Evolutionary conservation across 2,888 invertebrate species (phyloP).

Genomic region (Flexamia atlantica): DNA sequence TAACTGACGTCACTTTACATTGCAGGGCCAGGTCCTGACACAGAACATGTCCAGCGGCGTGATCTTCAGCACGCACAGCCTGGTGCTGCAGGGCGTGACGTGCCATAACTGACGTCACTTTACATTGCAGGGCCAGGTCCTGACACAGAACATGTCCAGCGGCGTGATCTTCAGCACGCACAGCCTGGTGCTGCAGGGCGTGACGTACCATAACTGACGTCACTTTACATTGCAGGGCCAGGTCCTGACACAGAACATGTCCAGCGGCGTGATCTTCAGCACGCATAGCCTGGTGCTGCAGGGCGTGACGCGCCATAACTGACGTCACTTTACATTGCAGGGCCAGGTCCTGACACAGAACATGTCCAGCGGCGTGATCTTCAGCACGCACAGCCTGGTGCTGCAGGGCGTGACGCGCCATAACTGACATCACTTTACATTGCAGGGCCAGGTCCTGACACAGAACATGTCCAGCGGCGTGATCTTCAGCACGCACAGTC

Average conservation of each 20-base stretch:
- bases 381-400: too few species aligned
- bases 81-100: conserved; percentile 94
- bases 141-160: conserved; percentile 92
- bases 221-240: conserved; percentile 80
- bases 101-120: conserved; percentile 82
- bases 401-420: too few species aligned
- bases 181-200: conserved; percentile 93
- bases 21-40: conserved; percentile 85
- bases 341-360: too few species aligned
- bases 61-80: conserved; percentile 94
- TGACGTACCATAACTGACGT: conserved; percentile 91
- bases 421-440: not conserved
- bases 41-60: conserved; percentile 93
- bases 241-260: conserved; percentile 89
- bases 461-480: conserved; percentile 90
- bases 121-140: conserved; percentile 82
- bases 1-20: conserved; percentile 81
- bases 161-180: conserved; percentile 95
- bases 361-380: too few species aligned
- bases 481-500: conserved; percentile 94
- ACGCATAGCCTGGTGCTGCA: conserved; percentile 95
- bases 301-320: conserved; percentile 91
- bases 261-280: conserved; percentile 92
- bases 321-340: too few species aligned
- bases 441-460: conserved; percentile 85